Conservation (phyloP, 2,888 invertebrate genomes). For the Eupeodes latifasciatus region DNA sequence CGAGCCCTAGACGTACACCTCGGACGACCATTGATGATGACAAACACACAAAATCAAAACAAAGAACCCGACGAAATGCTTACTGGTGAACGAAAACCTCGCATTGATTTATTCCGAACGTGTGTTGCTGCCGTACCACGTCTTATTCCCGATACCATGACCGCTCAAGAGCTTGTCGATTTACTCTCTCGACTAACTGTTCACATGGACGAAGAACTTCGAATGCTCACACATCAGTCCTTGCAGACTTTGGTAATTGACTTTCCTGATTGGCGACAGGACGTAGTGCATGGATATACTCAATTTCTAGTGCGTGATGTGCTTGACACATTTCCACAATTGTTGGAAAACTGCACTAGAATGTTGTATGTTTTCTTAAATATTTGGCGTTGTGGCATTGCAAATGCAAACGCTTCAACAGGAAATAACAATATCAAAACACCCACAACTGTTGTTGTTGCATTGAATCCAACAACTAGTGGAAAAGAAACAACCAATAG, state of each 20-base stretch:
- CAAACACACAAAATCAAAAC: constrained; percentile 97
- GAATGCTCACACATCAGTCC: constrained; percentile 96
- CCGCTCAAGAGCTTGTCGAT: constrained; percentile 96
- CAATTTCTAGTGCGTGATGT: constrained; percentile 98
- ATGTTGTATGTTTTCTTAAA: constrained; percentile 96
- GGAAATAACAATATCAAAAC: constrained; percentile 77
- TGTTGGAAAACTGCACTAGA: constrained; percentile 96
- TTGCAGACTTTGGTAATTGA: constrained; percentile 97
- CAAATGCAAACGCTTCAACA: constrained; percentile 78
- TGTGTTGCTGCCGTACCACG: constrained; percentile 99
- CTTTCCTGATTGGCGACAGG: constrained; percentile 98
- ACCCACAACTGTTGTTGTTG: constrained; percentile 67
- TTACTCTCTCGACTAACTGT: constrained; percentile 96
- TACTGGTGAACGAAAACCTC: constrained; percentile 97
- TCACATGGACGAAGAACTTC: constrained; percentile 99
- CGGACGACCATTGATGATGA: constrained; percentile 98
- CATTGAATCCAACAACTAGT: constrained; percentile 55
- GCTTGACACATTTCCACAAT: constrained; percentile 84
- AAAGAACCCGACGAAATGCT: constrained; percentile 97
- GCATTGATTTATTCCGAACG: constrained; percentile 98
- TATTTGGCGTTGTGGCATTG: constrained; percentile 94
- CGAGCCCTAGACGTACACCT: constrained; percentile 97
- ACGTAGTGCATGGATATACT: constrained; percentile 96
- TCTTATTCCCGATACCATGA: constrained; percentile 98
- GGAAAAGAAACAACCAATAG: constrained; percentile 82